Evolutionary conservation across 1,140 invertebrate species (phyloP), one percentile per base, ranked within the genome.

Genomic region (Ceratitis capitata): DNA sequence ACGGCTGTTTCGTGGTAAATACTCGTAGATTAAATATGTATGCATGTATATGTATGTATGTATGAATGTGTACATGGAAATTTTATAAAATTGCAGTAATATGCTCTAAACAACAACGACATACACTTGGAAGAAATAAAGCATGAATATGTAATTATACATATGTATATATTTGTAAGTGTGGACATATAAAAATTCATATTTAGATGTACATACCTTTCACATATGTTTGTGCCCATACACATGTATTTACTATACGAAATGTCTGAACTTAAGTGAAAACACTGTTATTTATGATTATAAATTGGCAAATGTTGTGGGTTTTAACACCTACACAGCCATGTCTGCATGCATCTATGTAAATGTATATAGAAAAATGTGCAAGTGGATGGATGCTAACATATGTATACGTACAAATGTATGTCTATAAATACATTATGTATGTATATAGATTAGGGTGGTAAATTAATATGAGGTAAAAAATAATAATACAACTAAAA

Each of bases 261-360:
- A n/a, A 39, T 35, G 29, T 19, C 61, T 56, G 19, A 35, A 0
- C 32, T 4, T 35, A 29, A 69, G 16, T 19, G 32, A 69, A 53
- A 53, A 53, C 51, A 69, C 61, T 69, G 14, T 69, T 69, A 39
- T 69, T 16, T 69, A 39, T 32, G 61, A 35, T 69, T 69, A 69
- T 69, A 69, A 69, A 69, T 39, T 69, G 61, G 32, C 61, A 69
- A 69, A 69, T n/a, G 32, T 69, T 69, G 32, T 39, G 35, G 61
- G 32, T 69, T 29, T 69, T 69, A 69, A 29, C 32, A 69, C 32
- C 26, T 12, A 32, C 9, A 29, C 58, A 61, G 26, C 4, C 26
- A 64, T 16, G n/a, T 4, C 14, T 53, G 9, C 16, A 53, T 16
- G 14, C 16, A 16, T 53, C 14, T 7, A 53, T 12, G 3, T 19